These are phyloP conservation scores for Smittia aterrima DNA, from an alignment of 2,888 invertebrate species.

Conservation along the genomic window DNA sequence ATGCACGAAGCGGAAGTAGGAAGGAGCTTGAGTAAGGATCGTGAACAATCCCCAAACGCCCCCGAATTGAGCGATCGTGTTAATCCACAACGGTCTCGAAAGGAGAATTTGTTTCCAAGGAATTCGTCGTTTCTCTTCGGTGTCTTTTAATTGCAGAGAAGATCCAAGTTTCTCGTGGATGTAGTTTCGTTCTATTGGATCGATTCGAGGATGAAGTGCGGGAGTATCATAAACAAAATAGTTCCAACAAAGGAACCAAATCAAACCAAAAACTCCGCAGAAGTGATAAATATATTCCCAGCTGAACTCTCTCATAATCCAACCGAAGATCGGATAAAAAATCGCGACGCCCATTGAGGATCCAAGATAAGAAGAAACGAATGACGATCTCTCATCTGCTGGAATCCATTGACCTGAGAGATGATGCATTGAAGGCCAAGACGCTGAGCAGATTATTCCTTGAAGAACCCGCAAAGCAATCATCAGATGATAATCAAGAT, in stretches of 20 bases:
- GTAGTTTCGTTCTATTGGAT: conserved; percentile 58
- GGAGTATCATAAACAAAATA: conserved; percentile 65
- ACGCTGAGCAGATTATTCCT: conserved; percentile 67
- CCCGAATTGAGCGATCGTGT: conserved; percentile 64
- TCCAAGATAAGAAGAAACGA: conserved; percentile 40
- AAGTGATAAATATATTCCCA: conserved; percentile 73
- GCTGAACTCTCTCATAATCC: conserved; percentile 62
- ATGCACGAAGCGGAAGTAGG: conserved; percentile 67
- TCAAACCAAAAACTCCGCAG: conserved; percentile 59
- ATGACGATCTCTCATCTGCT: conserved; percentile 64
- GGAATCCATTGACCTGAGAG: conserved; percentile 81
- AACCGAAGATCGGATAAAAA: conserved; percentile 69
- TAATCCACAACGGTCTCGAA: conserved; percentile 64
- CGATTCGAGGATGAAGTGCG: conserved; percentile 64
- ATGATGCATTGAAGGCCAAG: conserved; percentile 76
- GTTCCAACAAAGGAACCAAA: conserved; percentile 68
- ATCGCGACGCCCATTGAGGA: conserved; percentile 63
- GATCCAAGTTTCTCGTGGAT: conserved; percentile 60
- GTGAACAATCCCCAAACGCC: conserved; percentile 69
- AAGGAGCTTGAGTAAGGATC: conserved; percentile 67
- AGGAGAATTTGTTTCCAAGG: conserved; percentile 64
- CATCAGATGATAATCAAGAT: conserved; percentile 58
- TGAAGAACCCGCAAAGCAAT: conserved; percentile 64
- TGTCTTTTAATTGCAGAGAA: conserved; percentile 47
- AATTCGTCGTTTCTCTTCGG: conserved; percentile 52